These are phyloP conservation scores for Pocillopora meandrina DNA, from an alignment of 92 coral and sea anemone genomes.

Conservation along the genomic window DNA sequence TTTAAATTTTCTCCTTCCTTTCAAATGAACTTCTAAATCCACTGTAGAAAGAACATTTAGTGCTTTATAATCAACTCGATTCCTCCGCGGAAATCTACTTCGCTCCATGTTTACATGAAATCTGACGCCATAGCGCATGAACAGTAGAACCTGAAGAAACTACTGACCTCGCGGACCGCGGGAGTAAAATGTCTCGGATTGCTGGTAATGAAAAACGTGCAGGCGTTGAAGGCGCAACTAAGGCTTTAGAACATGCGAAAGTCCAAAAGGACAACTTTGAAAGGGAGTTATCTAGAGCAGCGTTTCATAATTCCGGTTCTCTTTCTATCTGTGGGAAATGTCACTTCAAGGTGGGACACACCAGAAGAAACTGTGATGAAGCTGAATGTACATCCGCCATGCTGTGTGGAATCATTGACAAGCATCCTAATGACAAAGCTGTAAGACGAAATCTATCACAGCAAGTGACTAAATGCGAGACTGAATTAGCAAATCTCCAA, in stretches of 20 bases:
- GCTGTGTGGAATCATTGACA: slow-evolving; percentile 24
- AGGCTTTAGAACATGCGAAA: background rate
- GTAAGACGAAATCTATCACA: slow-evolving; percentile 4
- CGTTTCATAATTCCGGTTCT: slow-evolving; percentile 17
- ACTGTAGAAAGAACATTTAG: too few species aligned
- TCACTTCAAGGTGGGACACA: slow-evolving; percentile 40
- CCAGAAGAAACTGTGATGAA: slow-evolving; percentile 38
- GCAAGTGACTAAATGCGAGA: slow-evolving; percentile 15
- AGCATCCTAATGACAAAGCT: slow-evolving; percentile 38
- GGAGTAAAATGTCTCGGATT: too few species aligned
- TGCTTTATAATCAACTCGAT: too few species aligned
- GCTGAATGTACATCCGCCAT: slow-evolving; percentile 33
- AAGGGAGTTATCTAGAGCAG: slow-evolving; percentile 5
- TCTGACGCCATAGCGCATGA: too few species aligned
- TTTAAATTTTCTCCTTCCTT: too few species aligned
- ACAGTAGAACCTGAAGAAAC: too few species aligned
- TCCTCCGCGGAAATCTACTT: too few species aligned
- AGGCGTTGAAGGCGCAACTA: slow-evolving; percentile 7
- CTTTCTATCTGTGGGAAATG: slow-evolving; percentile 43
- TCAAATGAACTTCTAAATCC: too few species aligned
- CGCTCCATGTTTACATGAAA: too few species aligned
- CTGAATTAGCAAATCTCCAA: slow-evolving; percentile 21
- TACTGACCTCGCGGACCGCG: too few species aligned
- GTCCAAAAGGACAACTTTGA: background rate
- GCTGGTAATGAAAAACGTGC: slow-evolving; percentile 12